Evolutionary conservation across 2,113 vertebrate species (phyloP), one percentile per base, ranked within the genome.

Genomic region (Tragelaphus buxtoni): DNA sequence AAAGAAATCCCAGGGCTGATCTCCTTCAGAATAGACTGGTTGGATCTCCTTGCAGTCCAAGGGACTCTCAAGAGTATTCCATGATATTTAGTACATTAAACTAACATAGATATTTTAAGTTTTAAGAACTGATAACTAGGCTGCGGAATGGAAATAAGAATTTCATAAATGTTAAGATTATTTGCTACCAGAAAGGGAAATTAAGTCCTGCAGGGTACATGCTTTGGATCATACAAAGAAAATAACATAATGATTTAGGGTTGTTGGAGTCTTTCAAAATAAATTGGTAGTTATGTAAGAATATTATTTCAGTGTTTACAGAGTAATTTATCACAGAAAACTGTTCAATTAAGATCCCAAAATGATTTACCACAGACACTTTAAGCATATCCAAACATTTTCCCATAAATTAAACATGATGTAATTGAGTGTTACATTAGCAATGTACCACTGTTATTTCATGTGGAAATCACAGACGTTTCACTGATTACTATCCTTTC

Each of bases 391-490:
- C 96, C 95, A 98, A 98, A 98, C 90, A 97, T 98, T 98, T 96
- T 92, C 91, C 97, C 94, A 98, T 98, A 98, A 98, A 98, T 98
- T 97, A 97, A 98, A 97, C 96, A 98, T 98, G 95, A 98, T 98
- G 96, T 98, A 98, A 98, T 97, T 97, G 95, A 97, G 82, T 95
- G 93, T 93, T 98, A 95, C 88, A 76, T 95, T 98, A 97, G 97
- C 96, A 97, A 91, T 92, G 96, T 83, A 96, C 95, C 90, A 92
- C n/a, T 98, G 96, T 97, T 98, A 98, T 98, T 98, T 98, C 97
- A 97, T 97, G 88, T 98, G 96, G 94, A 98, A 98, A 98, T 97
- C 97, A 96, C 79, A 96, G 96, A 97, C 84, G 55, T 98, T 97
- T 98, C 96, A 94, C 94, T 95, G 90, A 97, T 98, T 96, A 97